These are phyloP conservation scores for Rotaria sp. DNA, from an alignment of 2,888 invertebrate genomes.

Conservation along the genomic window DNA sequence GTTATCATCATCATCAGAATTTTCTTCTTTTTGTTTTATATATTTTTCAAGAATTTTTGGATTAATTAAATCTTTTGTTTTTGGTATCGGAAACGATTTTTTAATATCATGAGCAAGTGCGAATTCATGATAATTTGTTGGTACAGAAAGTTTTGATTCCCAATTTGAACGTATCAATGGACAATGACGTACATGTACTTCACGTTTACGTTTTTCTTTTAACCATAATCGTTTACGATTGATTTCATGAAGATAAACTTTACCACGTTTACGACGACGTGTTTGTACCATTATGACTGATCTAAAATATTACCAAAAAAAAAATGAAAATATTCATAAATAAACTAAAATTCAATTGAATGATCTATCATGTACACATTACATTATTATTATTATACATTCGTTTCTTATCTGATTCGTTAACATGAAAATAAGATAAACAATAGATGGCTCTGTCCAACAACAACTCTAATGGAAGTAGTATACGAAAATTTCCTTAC, in stretches of 20 bases:
- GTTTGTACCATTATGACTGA: neutral
- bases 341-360: too few relatives aligned
- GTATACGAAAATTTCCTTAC: too few relatives aligned
- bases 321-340: too few relatives aligned
- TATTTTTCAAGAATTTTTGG: slow-evolving; percentile 30
- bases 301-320: neutral
- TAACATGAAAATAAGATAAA: neutral
- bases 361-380: too few relatives aligned
- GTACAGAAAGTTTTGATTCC: slow-evolving; percentile 31
- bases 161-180: slow-evolving; percentile 26
- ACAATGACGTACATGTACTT: slow-evolving; percentile 6
- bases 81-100: slow-evolving; percentile 34
- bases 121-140: slow-evolving; percentile 36
- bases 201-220: slow-evolving; percentile 3
- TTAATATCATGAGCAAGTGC: slow-evolving; percentile 35
- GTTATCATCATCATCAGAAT: neutral
- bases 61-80: slow-evolving; percentile 32
- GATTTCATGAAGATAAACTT: neutral
- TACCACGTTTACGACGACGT: neutral
- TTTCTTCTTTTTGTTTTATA: neutral
- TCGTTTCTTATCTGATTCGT: neutral
- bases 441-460: neutral
- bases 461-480: neutral
- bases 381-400: neutral
- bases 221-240: neutral